Conservation (phyloP, 2,113 vertebrate species). For the Myrmecophaga tridactyla region DNA sequence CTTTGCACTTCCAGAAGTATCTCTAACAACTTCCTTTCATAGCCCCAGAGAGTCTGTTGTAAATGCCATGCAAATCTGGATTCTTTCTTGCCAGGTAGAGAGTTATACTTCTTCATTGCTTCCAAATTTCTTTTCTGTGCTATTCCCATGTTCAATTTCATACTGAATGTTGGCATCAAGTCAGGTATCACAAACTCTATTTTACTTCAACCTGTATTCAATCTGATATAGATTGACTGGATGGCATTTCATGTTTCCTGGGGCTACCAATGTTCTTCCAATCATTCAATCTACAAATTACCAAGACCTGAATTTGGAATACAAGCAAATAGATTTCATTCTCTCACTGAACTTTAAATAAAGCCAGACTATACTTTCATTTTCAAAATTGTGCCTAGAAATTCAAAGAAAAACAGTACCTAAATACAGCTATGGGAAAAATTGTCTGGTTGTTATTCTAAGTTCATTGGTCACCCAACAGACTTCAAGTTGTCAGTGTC, state of each 20-base stretch:
- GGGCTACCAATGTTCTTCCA: not conserved
- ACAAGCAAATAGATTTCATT: not conserved
- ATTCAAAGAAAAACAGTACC: conserved; percentile 43
- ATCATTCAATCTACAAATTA: conserved; percentile 34
- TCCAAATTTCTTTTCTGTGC: conserved; percentile 28
- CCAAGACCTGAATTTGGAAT: not conserved
- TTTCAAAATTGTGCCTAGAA: conserved; percentile 32
- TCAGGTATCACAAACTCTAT: conserved; percentile 35
- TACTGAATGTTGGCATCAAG: conserved; percentile 16
- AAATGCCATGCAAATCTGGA: not conserved
- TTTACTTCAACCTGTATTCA: not conserved
- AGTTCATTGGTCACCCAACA: not conserved
- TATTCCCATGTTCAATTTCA: conserved; percentile 26
- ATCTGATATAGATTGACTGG: not conserved
- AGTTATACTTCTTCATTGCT: conserved; percentile 9
- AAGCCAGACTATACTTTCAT: not conserved
- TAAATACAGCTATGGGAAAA: conserved; percentile 14
- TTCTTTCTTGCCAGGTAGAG: not conserved
- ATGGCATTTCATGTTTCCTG: conserved; percentile 24
- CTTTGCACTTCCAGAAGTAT: not conserved
- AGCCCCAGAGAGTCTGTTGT: not conserved
- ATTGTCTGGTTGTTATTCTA: conserved; percentile 28
- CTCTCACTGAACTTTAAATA: conserved; percentile 36
- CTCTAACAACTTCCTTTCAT: not conserved
- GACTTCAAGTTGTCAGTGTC: not conserved